A percentile compares a stretch with the other conserved stretches of the same genome.
phyloP scores from a whole-genome alignment of 2,888 invertebrate species.

The Calliphora vomitoria region DNA sequence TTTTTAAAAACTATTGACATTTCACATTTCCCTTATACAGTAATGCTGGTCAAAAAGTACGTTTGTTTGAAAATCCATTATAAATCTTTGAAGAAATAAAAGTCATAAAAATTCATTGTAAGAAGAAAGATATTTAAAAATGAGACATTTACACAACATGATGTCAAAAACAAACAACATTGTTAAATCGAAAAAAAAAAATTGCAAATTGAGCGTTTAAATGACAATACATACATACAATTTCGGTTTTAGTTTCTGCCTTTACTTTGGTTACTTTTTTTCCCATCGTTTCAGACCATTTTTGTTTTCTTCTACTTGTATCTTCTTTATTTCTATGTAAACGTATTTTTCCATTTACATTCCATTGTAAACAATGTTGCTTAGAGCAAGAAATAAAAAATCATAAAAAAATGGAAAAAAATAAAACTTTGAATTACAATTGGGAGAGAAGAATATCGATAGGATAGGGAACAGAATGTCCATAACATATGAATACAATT shows the following conservation, averaged over 20 bases:
- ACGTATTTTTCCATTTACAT: constrained; percentile 41
- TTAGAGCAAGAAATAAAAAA: constrained; percentile 2
- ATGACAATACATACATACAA: constrained; percentile 30
- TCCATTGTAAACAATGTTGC: constrained; percentile 39
- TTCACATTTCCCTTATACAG: background rate
- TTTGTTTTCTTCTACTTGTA: background rate
- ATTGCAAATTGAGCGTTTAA: constrained; percentile 42
- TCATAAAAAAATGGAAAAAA: constrained; percentile 29
- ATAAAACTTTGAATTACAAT: constrained; percentile 41
- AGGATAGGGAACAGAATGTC: background rate
- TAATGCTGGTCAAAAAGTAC: background rate
- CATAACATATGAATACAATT: constrained; percentile 48
- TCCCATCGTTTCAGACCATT: background rate
- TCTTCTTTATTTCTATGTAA: constrained; percentile 1
- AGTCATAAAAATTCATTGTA: constrained; percentile 11
- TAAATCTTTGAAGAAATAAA: background rate
- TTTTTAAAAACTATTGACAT: background rate
- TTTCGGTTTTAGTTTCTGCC: constrained; percentile 6
- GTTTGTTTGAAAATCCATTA: background rate
- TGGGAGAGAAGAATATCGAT: constrained; percentile 6
- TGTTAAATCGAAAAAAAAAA: constrained; percentile 31
- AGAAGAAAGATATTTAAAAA: background rate
- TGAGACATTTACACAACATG: constrained; percentile 2
- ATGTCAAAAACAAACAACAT: constrained; percentile 14
- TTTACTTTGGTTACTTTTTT: background rate